Evolutionary conservation across 2,797 vertebrate species (phyloP), one percentile per base, ranked within the genome.

Genomic region (Oophaga sylvatica): DNA sequence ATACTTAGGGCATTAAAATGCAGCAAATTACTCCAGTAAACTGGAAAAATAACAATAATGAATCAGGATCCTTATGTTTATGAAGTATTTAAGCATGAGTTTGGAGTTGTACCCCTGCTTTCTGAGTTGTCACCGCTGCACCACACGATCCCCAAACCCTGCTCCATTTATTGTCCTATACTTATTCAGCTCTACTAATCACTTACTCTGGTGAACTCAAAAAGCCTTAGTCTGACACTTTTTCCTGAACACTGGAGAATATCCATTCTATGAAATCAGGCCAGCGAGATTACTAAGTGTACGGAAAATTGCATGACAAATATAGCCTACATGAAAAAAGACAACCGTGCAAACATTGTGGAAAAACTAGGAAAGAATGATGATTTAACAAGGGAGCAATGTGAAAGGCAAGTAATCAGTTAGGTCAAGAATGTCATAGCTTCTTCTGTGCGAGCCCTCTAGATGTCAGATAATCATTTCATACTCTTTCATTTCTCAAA

Each of bases 391-490:
- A 73, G 67, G 57, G 80, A 76, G 41, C 71, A 26, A 53, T 87
- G 75, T 80, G 73, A 87, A 83, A 87, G 75, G 35, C 48, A 79
- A 83, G 75, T 67, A 83, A 87, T 87, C 53, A 62, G n/a, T 83
- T 78, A 83, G 81, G 81, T 71, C 87, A 70, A 16, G 45, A 71
- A 87, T 71, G 71, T 78, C 80, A 67, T 71, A 26, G 73, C 57
- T 57, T 65, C 68, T 79, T 68, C 67, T 84, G 35, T 56, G 63
- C 15, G 53, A 77, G 81, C 78, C 87, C 77, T 88, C 81, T 88
- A 85, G 77, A 85, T 83, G 87, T 87, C 87, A 87, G 81, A 87
- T 87, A 83, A 80, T 68, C 87, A 83, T 83, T 87, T 79, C 81
- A 78, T 62, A 62, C 56, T 17, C 81, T 80, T 79, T 88, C 77